Evolutionary conservation across 2,888 invertebrate species (phyloP).

Genomic region (Chaitophorus viminalis): DNA sequence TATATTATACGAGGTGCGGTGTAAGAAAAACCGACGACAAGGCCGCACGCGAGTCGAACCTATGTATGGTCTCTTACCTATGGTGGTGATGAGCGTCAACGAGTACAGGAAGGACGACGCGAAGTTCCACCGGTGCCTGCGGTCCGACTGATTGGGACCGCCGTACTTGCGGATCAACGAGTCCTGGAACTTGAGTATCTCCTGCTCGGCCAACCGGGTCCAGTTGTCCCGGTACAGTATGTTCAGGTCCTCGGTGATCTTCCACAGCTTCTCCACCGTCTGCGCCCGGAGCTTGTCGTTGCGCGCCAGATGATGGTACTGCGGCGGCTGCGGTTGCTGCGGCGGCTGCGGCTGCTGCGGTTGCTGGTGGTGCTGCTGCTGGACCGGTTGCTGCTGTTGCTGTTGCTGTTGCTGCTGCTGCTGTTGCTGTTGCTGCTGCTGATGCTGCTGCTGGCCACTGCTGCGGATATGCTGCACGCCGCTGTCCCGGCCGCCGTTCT

Average conservation of each 20-base stretch:
- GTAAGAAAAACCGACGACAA: too few relatives aligned
- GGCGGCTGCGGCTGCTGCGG: background rate
- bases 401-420: conserved; percentile 18
- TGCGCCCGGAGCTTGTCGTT: conserved; percentile 66
- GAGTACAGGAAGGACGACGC: conserved; percentile 93
- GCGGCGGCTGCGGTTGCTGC: background rate
- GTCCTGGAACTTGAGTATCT: conserved; percentile 86
- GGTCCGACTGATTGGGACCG: conserved; percentile 69
- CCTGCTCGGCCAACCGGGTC: conserved; percentile 87
- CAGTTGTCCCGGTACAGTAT: conserved; percentile 91
- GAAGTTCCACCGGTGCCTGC: conserved; percentile 84
- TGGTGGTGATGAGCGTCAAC: conserved; percentile 92
- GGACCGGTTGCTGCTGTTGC: conserved; percentile 3
- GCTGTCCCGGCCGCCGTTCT: conserved; percentile 71
- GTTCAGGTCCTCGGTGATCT: conserved; percentile 86
- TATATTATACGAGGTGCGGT: too few relatives aligned
- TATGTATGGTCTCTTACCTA: too few relatives aligned
- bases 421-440: conserved; percentile 32
- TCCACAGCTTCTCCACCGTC: conserved; percentile 85
- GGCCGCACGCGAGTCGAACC: too few relatives aligned
- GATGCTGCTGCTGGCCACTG: conserved; percentile 48
- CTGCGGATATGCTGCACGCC: conserved; percentile 31
- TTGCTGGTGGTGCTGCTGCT: background rate
- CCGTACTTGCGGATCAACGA: conserved; percentile 67
- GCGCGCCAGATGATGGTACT: background rate